A percentile compares a stretch with the other conserved stretches of the same genome.
Evolutionary conservation across 2,113 vertebrate genomes (phyloP).

Genomic region (Hiodon tergisus): DNA sequence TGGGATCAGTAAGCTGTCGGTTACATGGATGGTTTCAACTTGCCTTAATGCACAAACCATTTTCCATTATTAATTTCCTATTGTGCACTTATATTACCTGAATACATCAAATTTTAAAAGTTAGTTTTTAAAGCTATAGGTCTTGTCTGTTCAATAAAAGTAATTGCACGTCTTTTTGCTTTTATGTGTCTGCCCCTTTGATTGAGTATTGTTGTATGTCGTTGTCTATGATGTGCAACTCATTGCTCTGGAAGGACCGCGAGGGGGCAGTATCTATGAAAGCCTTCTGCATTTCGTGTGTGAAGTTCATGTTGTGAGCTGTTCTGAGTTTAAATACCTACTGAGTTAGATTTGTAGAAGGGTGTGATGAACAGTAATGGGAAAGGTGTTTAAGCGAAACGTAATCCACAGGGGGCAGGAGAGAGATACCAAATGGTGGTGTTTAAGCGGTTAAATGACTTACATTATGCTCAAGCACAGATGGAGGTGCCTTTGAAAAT

Average conservation of each 20-base stretch:
- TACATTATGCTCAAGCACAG: no score
- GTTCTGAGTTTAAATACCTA: not conserved
- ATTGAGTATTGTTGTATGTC: no score
- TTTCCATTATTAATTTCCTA: not conserved
- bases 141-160: not conserved
- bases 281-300: not conserved
- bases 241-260: not conserved
- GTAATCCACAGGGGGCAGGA: no score
- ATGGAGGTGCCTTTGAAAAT: no score
- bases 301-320: not conserved
- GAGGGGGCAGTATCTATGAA: not conserved
- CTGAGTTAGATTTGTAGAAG: no score
- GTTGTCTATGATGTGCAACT: no score
- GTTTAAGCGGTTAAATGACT: no score
- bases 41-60: not conserved
- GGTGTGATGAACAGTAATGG: no score
- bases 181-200: no score
- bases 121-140: not conserved
- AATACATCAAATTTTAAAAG: not conserved
- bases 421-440: no score
- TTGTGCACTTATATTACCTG: not conserved
- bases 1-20: not conserved
- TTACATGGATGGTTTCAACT: not conserved
- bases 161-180: no score
- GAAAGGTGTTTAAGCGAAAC: no score